phyloP scores from a whole-genome alignment of 2,888 invertebrate species.

The Teinopalpus imperialis region DNA sequence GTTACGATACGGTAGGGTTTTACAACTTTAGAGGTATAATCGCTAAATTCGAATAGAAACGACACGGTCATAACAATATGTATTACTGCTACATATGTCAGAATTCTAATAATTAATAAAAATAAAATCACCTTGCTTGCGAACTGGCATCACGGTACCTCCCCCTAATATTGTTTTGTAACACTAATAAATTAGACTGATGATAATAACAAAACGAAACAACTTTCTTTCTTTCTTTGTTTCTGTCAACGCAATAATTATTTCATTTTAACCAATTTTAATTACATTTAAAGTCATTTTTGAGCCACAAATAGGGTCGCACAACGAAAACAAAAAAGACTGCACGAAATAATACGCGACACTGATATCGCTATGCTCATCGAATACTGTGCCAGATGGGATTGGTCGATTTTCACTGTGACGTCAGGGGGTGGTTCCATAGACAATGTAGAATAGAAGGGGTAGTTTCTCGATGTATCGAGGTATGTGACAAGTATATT shows the following conservation, averaged over 20 bases:
- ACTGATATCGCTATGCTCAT: constrained; percentile 65
- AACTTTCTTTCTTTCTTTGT: constrained; percentile 63
- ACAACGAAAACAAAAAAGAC: constrained; percentile 73
- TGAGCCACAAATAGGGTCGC: constrained; percentile 58
- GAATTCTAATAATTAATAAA: constrained; percentile 15
- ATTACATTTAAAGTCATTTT: constrained; percentile 61
- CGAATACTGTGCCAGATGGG: constrained; percentile 76
- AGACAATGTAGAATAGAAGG: constrained; percentile 62
- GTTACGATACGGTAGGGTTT: too few species aligned
- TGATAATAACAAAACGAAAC: constrained; percentile 59
- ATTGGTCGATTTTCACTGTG: constrained; percentile 84
- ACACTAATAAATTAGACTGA: constrained; percentile 56
- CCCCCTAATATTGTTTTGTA: constrained; percentile 72
- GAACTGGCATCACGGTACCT: constrained; percentile 86
- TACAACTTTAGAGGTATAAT: too few species aligned
- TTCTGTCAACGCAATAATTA: constrained; percentile 40
- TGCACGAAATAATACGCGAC: constrained; percentile 61
- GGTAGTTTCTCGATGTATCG: constrained; percentile 39
- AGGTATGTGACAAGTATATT: not conserved
- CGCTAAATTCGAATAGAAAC: too few species aligned
- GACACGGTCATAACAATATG: too few species aligned
- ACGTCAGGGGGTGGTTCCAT: constrained; percentile 82
- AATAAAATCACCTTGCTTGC: constrained; percentile 86
- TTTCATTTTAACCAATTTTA: constrained; percentile 67
- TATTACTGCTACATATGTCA: too few species aligned